Conservation (phyloP, 2,888 invertebrate genomes). For the Rhingia campestris region DNA sequence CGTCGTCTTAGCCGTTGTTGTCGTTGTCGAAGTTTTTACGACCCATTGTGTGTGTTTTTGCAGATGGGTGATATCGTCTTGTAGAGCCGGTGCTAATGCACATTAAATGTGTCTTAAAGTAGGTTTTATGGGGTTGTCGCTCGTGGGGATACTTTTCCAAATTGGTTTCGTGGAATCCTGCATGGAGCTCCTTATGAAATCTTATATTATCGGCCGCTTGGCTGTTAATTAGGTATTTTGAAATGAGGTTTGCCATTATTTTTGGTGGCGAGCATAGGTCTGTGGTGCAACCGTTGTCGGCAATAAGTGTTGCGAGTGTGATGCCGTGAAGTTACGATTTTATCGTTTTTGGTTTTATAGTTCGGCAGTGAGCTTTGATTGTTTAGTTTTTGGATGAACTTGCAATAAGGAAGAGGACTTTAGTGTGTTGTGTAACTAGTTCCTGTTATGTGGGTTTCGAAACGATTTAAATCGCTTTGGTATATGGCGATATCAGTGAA, state of each 20-base stretch:
- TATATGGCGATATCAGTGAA: too few species aligned
- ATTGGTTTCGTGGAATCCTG: constrained; percentile 13
- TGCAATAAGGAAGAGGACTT: too few species aligned
- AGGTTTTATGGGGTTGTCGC: constrained; percentile 36
- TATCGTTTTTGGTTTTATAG: background rate
- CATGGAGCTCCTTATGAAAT: constrained; percentile 21
- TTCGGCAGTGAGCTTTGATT: background rate
- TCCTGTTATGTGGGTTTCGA: too few species aligned
- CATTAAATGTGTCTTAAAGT: constrained; percentile 45
- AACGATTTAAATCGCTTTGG: too few species aligned
- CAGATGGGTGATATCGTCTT: constrained; percentile 21
- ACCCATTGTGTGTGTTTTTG: constrained; percentile 54
- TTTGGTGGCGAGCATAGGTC: background rate
- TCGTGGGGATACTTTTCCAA: constrained; percentile 15
- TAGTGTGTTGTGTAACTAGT: too few species aligned
- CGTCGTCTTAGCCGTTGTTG: constrained; percentile 2
- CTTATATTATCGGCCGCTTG: background rate
- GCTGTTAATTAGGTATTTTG: constrained; percentile 20
- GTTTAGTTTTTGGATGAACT: too few species aligned
- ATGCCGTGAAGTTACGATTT: background rate
- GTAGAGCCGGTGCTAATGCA: constrained; percentile 36
- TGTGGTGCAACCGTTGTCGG: background rate
- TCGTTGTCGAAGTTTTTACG: constrained; percentile 54
- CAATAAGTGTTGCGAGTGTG: background rate
- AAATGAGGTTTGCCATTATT: background rate